Evolutionary conservation across 2,888 invertebrate genomes (phyloP).

Genomic region (Cheilosia urbana): DNA sequence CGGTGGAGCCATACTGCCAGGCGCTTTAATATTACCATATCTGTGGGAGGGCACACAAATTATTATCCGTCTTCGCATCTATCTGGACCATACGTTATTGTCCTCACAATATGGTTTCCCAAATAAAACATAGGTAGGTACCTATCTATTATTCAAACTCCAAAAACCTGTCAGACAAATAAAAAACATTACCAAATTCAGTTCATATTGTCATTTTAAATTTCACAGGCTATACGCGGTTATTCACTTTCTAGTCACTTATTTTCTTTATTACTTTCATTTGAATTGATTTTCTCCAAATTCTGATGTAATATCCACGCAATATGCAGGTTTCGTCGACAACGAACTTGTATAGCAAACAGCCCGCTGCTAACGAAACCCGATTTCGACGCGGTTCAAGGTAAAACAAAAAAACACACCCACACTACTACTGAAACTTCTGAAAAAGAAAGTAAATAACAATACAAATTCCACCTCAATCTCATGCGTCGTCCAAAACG

Average conservation of each 20-base stretch:
- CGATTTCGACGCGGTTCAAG: conserved; percentile 88
- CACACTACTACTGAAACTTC: neutral
- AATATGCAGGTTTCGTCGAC: conserved; percentile 98
- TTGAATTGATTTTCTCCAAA: neutral
- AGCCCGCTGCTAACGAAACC: conserved; percentile 95
- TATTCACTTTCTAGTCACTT: neutral
- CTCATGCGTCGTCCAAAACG: conserved; percentile 31
- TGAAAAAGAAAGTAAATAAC: conserved; percentile 32
- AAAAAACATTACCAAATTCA: no score
- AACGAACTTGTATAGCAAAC: conserved; percentile 92
- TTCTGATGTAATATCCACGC: conserved; percentile 85
- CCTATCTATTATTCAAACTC: no score
- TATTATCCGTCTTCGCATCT: no score
- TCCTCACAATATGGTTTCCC: no score
- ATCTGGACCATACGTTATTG: no score
- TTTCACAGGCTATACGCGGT: neutral
- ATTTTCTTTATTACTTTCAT: neutral
- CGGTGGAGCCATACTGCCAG: no score
- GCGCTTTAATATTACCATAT: no score
- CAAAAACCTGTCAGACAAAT: no score
- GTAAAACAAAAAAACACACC: neutral
- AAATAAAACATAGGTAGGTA: no score
- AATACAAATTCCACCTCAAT: conserved; percentile 16
- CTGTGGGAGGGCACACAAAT: no score
- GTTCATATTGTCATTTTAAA: neutral